Conservation (phyloP, 2,888 invertebrate species). For the Cyaniris semiargus region DNA sequence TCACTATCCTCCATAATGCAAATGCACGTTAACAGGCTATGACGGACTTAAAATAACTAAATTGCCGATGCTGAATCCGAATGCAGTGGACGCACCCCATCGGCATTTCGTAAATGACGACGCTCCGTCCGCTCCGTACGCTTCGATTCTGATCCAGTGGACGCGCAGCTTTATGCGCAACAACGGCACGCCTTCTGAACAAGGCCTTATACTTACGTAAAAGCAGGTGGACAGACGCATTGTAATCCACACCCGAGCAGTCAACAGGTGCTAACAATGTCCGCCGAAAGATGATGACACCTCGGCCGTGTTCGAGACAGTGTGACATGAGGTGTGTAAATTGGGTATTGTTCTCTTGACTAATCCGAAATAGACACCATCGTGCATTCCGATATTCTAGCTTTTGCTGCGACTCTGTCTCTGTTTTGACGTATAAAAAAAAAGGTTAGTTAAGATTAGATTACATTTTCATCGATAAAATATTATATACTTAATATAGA, state of each 20-base stretch:
- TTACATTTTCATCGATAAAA: too few species aligned
- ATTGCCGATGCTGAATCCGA: too few species aligned
- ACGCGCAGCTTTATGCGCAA: too few species aligned
- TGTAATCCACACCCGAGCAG: slow-evolving; percentile 44
- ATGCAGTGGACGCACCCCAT: too few species aligned
- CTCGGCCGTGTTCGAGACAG: slow-evolving; percentile 34
- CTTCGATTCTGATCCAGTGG: too few species aligned
- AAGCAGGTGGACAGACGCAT: slow-evolving; percentile 53
- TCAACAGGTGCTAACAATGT: slow-evolving; percentile 58
- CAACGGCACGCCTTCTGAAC: too few species aligned
- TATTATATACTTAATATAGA: too few species aligned
- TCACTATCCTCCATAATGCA: too few species aligned
- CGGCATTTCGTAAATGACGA: too few species aligned
- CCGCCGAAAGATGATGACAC: slow-evolving; percentile 53
- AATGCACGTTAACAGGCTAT: too few species aligned
- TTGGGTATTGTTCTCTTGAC: slow-evolving; percentile 17
- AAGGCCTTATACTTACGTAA: slow-evolving; percentile 11
- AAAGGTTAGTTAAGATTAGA: not conserved
- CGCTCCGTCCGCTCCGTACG: too few species aligned
- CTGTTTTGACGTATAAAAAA: not conserved
- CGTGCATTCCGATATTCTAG: not conserved
- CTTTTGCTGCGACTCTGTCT: not conserved
- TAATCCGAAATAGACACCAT: slow-evolving; percentile 9
- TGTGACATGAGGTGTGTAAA: slow-evolving; percentile 40
- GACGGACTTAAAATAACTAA: too few species aligned